Evolutionary conservation across 2,888 invertebrate genomes (phyloP).

Genomic region (Boloria selene): DNA sequence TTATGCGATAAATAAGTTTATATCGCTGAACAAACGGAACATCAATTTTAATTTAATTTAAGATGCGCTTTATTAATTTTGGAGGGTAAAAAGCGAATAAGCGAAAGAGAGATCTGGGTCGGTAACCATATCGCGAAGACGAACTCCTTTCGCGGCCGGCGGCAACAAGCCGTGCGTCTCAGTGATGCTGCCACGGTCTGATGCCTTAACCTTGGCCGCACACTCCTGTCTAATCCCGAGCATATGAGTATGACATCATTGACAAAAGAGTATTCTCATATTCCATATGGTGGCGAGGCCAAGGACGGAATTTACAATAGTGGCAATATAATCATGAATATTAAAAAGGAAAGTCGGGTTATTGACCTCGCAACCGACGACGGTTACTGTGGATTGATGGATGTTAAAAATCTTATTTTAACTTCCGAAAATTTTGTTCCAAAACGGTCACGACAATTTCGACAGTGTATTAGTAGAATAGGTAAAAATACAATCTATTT

Average conservation of each 20-base stretch:
- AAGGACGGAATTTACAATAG: conserved; percentile 68
- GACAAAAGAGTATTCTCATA: conserved; percentile 53
- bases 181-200: conserved; percentile 73
- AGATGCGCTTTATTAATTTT: conserved; percentile 54
- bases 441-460: conserved; percentile 54
- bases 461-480: conserved; percentile 47
- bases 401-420: conserved; percentile 64
- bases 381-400: conserved; percentile 61
- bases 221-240: conserved; percentile 67
- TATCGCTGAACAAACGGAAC: conserved; percentile 9
- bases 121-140: conserved; percentile 54
- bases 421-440: conserved; percentile 55
- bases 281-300: conserved; percentile 52
- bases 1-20: conserved; percentile 8
- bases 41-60: conserved; percentile 52
- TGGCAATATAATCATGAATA: conserved; percentile 57
- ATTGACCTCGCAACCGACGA: conserved; percentile 63
- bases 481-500: conserved; percentile 31
- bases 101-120: conserved; percentile 64
- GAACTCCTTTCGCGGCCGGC: conserved; percentile 67
- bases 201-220: conserved; percentile 71
- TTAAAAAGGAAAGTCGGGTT: conserved; percentile 75
- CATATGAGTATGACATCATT: conserved; percentile 71
- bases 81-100: conserved; percentile 62
- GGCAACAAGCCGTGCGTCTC: conserved; percentile 70